These are phyloP conservation scores for Prunella strophiata DNA, from an alignment of 2,797 vertebrate species.

Conservation along the genomic window DNA sequence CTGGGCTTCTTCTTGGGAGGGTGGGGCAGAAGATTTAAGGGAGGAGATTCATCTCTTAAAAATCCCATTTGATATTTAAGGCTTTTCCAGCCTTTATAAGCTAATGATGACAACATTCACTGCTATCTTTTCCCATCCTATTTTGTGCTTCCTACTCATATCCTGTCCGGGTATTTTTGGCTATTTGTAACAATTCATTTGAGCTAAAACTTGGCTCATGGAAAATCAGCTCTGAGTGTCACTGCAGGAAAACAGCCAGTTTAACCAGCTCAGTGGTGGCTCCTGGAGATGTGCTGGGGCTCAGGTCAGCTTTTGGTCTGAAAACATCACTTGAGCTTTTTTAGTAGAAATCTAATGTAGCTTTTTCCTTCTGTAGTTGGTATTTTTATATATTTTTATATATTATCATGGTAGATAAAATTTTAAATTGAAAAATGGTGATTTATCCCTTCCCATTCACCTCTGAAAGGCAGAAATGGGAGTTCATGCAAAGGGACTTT, in stretches of 20 bases:
- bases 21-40: neutral
- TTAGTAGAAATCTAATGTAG: neutral
- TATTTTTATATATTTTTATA: neutral
- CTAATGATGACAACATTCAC: neutral
- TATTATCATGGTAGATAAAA: neutral
- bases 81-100: neutral
- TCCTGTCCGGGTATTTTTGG: constrained; percentile 48
- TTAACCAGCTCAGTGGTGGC: neutral
- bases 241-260: neutral
- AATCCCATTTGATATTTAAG: neutral
- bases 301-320: neutral
- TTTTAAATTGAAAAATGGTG: neutral
- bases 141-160: constrained; percentile 28
- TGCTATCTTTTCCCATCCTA: constrained; percentile 14
- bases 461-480: neutral
- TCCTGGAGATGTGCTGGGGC: neutral
- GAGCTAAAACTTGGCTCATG: constrained; percentile 1
- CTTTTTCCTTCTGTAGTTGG: neutral
- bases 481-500: neutral
- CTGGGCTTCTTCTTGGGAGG: neutral
- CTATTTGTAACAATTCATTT: constrained; percentile 27
- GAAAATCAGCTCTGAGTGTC: neutral
- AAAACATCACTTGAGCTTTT: neutral
- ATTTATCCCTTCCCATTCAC: neutral
- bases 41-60: neutral